Evolutionary conservation across 2,888 invertebrate genomes (phyloP).

Genomic region (Carterocephalus palaemon): DNA sequence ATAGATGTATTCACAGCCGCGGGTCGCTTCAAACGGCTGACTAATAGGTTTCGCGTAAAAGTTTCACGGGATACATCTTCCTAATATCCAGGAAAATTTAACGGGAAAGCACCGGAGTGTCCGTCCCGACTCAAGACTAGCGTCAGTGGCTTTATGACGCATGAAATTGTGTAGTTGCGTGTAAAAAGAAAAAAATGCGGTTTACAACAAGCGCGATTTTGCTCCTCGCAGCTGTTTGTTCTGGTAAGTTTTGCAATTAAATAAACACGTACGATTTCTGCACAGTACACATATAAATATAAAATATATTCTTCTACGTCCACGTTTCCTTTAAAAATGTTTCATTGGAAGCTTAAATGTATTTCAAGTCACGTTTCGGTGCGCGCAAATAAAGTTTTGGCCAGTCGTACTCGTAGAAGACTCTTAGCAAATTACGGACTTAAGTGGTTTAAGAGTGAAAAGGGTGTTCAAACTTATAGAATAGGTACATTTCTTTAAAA

Average conservation of each 20-base stretch:
- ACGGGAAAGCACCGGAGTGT: neutral
- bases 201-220: constrained; percentile 49
- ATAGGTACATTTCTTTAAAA: no score
- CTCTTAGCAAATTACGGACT: neutral
- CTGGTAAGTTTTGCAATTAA: constrained; percentile 52
- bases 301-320: no score
- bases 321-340: no score
- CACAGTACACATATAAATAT: no score
- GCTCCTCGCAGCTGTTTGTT: constrained; percentile 45
- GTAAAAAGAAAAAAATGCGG: constrained; percentile 51
- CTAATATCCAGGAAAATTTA: constrained; percentile 1
- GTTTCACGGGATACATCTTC: constrained; percentile 37
- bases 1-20: constrained; percentile 41
- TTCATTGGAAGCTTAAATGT: neutral
- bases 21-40: constrained; percentile 41
- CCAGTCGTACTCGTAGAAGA: neutral
- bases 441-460: neutral
- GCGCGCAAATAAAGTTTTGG: constrained; percentile 37
- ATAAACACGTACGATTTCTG: no score
- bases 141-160: constrained; percentile 39
- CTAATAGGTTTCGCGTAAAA: constrained; percentile 47
- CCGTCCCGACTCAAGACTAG: constrained; percentile 1
- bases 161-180: constrained; percentile 46
- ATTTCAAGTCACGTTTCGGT: constrained; percentile 46
- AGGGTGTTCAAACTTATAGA: no score